A percentile compares a stretch with the other conserved stretches of the same genome.
phyloP scores from a whole-genome alignment of 1,140 invertebrate genomes.

The Nomia melanderi region DNA sequence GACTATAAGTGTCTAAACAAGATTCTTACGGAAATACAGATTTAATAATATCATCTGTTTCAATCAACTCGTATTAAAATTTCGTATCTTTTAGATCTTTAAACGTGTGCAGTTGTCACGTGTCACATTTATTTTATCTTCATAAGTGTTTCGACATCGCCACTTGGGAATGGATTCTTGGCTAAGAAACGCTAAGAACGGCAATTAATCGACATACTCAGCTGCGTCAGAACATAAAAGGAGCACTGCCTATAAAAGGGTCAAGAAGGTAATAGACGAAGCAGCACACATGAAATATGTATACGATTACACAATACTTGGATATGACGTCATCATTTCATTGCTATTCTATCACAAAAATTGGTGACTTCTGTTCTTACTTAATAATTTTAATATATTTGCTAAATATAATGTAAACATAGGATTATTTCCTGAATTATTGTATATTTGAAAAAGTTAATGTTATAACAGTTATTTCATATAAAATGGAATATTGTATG shows the following conservation, averaged over 20 bases:
- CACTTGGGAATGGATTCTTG: neutral
- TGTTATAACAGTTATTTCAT: too few species aligned
- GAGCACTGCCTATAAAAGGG: neutral
- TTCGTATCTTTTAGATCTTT: neutral
- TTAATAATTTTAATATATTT: too few species aligned
- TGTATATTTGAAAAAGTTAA: too few species aligned
- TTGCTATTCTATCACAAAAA: too few species aligned
- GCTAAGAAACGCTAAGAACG: neutral
- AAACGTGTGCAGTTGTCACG: neutral
- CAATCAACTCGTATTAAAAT: neutral
- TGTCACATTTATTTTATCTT: slow-evolving; percentile 8
- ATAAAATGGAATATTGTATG: too few species aligned
- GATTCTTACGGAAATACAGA: neutral
- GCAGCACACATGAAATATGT: neutral
- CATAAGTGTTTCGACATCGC: neutral
- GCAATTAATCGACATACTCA: slow-evolving; percentile 8
- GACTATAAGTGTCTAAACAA: too few species aligned
- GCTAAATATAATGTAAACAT: too few species aligned
- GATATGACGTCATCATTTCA: neutral
- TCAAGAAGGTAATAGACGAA: neutral
- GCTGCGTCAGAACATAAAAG: neutral
- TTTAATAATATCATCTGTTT: neutral
- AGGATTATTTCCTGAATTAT: too few species aligned
- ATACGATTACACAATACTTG: neutral
- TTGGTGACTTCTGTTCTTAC: too few species aligned